Percentiles rank a stretch among this genome's conserved stretches.
Evolutionary conservation across 2,797 vertebrate genomes (phyloP).

Genomic region (Periophthalmus magnuspinnatus): DNA sequence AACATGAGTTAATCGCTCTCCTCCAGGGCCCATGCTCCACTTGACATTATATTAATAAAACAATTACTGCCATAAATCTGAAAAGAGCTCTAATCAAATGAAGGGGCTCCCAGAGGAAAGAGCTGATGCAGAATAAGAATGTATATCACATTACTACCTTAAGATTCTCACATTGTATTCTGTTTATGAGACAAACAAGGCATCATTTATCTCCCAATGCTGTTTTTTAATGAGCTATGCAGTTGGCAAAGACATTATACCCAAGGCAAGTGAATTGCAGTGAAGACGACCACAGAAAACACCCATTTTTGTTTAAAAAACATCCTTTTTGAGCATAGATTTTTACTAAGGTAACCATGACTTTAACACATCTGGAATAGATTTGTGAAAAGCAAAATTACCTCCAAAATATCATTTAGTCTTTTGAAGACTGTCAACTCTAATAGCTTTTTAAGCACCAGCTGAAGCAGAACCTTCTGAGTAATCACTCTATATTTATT

Average conservation of each 20-base stretch:
- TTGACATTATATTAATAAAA: slow-evolving; percentile 8
- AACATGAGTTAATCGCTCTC: background rate
- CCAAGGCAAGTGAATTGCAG: background rate
- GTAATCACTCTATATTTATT: background rate
- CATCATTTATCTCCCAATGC: background rate
- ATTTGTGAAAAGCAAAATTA: background rate
- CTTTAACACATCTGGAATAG: background rate
- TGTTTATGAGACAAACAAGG: background rate
- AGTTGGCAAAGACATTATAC: background rate
- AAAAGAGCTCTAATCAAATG: slow-evolving; percentile 4
- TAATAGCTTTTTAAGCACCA: background rate
- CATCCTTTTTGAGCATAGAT: background rate
- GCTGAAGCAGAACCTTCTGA: background rate
- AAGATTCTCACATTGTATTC: background rate
- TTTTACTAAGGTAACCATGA: background rate
- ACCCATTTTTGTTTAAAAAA: background rate
- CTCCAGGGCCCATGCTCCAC: background rate
- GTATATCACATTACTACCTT: background rate
- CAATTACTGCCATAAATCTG: slow-evolving; percentile 10
- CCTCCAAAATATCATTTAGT: background rate
- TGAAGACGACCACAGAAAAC: background rate
- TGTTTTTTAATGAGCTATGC: background rate
- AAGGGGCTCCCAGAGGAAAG: slow-evolving; percentile 4
- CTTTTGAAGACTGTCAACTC: background rate
- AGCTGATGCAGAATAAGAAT: background rate